Evolutionary conservation across 2,888 invertebrate genomes (phyloP).

Genomic region (Archips crataeganus): DNA sequence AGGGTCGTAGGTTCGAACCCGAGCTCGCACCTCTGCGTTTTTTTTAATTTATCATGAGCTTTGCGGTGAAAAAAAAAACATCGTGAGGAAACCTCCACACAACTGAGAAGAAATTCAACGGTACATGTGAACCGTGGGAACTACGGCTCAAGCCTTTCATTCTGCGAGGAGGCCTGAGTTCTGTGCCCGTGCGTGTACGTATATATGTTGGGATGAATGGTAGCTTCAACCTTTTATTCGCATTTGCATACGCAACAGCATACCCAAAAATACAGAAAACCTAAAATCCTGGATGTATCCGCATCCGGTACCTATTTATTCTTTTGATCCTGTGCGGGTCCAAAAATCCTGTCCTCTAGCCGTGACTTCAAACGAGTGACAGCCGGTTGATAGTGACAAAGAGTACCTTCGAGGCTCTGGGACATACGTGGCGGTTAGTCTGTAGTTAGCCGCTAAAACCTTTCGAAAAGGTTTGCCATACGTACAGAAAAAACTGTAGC

Average conservation of each 20-base stretch:
- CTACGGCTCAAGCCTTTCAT: no score
- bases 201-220: no score
- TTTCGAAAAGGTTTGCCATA: background rate
- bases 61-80: no score
- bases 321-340: constrained; percentile 28
- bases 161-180: no score
- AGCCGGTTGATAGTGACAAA: constrained; percentile 13
- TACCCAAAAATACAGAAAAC: background rate
- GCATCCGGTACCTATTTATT: background rate
- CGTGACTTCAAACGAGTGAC: constrained; percentile 30
- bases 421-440: constrained; percentile 16
- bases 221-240: background rate
- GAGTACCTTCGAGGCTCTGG: background rate
- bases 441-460: background rate
- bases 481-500: no score
- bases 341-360: constrained; percentile 20
- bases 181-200: no score
- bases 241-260: background rate
- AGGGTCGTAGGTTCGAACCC: no score
- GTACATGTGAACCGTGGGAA: no score
- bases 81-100: no score
- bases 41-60: no score
- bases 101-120: no score
- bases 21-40: no score
- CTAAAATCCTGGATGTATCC: background rate